Evolutionary conservation across 2,888 invertebrate genomes (phyloP).

Genomic region (Cantharis nigra): DNA sequence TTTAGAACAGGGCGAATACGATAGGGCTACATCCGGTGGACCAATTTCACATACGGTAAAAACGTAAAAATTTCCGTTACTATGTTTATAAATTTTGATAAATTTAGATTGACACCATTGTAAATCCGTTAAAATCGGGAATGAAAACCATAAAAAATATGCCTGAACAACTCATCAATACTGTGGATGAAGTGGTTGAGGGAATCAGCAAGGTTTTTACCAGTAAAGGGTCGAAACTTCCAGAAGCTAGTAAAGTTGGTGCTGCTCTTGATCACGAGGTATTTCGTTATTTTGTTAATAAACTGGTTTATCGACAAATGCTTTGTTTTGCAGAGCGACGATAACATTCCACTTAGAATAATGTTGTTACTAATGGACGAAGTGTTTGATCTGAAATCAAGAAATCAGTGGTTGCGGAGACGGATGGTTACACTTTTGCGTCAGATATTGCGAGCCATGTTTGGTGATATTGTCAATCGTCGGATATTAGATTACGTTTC

Average conservation of each 20-base stretch:
- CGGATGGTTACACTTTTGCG: conserved; percentile 75
- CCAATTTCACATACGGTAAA: conserved; percentile 64
- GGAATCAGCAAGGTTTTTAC: conserved; percentile 79
- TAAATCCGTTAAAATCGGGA: conserved; percentile 75
- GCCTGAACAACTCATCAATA: conserved; percentile 85
- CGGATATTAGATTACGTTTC: conserved; percentile 89
- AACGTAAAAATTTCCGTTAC: conserved; percentile 7
- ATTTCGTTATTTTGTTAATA: conserved; percentile 15
- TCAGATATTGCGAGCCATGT: conserved; percentile 78
- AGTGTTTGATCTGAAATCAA: conserved; percentile 79
- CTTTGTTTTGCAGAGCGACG: conserved; percentile 56
- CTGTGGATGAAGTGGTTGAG: conserved; percentile 83
- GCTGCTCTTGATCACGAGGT: conserved; percentile 62
- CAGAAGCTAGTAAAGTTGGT: conserved; percentile 56
- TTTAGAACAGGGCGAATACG: conserved; percentile 72
- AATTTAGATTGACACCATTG: conserved; percentile 54
- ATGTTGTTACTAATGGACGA: conserved; percentile 82
- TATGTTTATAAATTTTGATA: background rate
- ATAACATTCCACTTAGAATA: conserved; percentile 81
- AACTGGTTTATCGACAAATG: no score
- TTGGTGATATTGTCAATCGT: conserved; percentile 82
- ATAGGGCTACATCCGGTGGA: conserved; percentile 64
- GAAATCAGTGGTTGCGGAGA: conserved; percentile 81
- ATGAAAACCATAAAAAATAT: conserved; percentile 86
- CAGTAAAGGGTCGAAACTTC: conserved; percentile 55